Base-by-base conservation (phyloP, 2,113 vertebrate species). In the Podarcis muralis region DNA sequence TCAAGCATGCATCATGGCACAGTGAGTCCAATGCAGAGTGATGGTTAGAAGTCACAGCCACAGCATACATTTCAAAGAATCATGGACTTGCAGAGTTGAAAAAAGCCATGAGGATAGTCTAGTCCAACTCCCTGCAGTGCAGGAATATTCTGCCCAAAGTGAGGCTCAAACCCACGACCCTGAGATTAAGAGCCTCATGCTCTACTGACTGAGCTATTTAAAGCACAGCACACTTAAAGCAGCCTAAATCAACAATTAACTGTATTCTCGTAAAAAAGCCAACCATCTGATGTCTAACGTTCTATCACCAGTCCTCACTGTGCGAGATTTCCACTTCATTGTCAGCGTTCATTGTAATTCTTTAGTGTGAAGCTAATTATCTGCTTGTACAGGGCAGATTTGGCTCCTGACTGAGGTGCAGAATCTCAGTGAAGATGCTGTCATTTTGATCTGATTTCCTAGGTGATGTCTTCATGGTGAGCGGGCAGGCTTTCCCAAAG, bases 291-390 rank as follows among this genome's bases (percentile, higher is more conserved):
- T 53, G 48, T 53, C 48, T 62, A 62, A 48, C 27, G 74, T 91
- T 92, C 93, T 90, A 94, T 27, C 37, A 86, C 84, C 93, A 85
- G 59, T 90, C 91, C 83, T 57, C 87, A 25, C 23, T 66, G 76
- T 4, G 90, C 81, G 83, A 91, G 83, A 87, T 18, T 89, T 90
- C 87, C 69, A 57, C 40, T 30, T 75, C 93, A 91, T 85, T 93
- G 85, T 81, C 79, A 68, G 40, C 82, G 79, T 93, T 94, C 93
- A 87, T 87, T 90, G 92, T 89, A 93, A 91, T 93, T 91, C 85
- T 71, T 37, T 91, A 89, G 62, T 91, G 86, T 90, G 89, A 89
- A 92, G 91, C 91, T 91, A 93, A 92, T 88, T 65, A 94, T 88
- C 82, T 93, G 71, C 37, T 13, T 23, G 23, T 13, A 57, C 27